Evolutionary conservation across 2,797 vertebrate species (phyloP).

Genomic region (Cuniculus paca): DNA sequence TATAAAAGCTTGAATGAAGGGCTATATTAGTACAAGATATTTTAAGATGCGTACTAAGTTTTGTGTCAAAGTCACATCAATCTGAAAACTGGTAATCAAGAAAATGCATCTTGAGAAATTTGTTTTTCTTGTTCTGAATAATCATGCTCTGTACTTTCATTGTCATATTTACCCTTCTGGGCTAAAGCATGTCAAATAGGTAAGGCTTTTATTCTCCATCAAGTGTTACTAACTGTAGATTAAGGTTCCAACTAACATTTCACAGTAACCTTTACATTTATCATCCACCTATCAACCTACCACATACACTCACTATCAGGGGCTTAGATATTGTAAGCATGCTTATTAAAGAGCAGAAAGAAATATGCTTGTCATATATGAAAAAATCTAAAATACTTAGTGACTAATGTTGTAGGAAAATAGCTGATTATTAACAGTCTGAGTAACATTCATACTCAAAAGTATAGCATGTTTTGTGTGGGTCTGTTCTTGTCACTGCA

Average conservation of each 20-base stretch:
- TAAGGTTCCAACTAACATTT: slow-evolving; percentile 56
- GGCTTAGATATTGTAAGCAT: slow-evolving; percentile 65
- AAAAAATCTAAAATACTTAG: slow-evolving; percentile 10
- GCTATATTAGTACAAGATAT: slow-evolving; percentile 77
- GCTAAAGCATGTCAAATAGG: slow-evolving; percentile 58
- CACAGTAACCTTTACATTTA: slow-evolving; percentile 69
- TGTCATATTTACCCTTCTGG: slow-evolving; percentile 47
- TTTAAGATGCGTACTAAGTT: slow-evolving; percentile 70
- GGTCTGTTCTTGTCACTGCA: not conserved
- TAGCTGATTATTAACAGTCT: not conserved
- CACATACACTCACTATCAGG: slow-evolving; percentile 55
- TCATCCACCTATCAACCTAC: slow-evolving; percentile 60
- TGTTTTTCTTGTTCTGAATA: slow-evolving; percentile 62
- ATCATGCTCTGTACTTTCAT: slow-evolving; percentile 54
- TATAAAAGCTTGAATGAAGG: slow-evolving; percentile 73
- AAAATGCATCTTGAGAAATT: slow-evolving; percentile 69
- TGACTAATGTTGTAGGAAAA: slow-evolving; percentile 57
- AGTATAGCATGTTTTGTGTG: not conserved
- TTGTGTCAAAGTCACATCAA: slow-evolving; percentile 73
- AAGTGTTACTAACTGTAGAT: slow-evolving; percentile 19
- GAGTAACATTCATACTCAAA: slow-evolving; percentile 11
- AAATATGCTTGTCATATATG: slow-evolving; percentile 56
- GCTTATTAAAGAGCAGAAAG: slow-evolving; percentile 56
- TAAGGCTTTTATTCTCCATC: slow-evolving; percentile 35
- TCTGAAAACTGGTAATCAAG: slow-evolving; percentile 78